phyloP scores from a whole-genome alignment of 2,113 vertebrate species.

The Sinosuthora webbiana region DNA sequence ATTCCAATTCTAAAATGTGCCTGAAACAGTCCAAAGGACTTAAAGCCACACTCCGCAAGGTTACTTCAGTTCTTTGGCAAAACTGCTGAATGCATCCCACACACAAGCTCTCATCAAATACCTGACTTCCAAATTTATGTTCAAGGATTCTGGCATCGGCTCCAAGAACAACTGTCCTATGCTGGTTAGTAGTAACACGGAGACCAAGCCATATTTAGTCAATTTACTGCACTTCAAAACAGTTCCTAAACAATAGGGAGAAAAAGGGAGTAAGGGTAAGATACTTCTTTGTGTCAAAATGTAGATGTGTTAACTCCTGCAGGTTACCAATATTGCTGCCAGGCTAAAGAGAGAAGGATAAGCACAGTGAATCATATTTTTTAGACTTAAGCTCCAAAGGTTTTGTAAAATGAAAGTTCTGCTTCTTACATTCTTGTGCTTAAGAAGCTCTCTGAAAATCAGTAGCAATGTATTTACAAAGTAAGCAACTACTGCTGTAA shows the following conservation, averaged over 20 bases:
- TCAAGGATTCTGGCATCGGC: slow-evolving; percentile 22
- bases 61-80: neutral
- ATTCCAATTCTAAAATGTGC: neutral
- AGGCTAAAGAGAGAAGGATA: neutral
- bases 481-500: neutral
- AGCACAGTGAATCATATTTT: neutral
- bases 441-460: neutral
- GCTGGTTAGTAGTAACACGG: neutral
- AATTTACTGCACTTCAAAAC: slow-evolving; percentile 8
- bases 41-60: neutral
- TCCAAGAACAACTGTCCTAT: neutral
- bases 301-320: neutral
- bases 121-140: slow-evolving; percentile 25
- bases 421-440: neutral
- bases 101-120: neutral
- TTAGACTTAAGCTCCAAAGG: neutral
- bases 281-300: neutral
- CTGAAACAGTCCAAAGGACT: neutral
- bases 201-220: slow-evolving; percentile 8
- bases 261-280: neutral
- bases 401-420: neutral
- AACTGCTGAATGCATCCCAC: neutral
- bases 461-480: neutral
- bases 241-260: neutral
- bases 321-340: neutral